Conservation (phyloP, 2,888 invertebrate species). For the Argyra leucocephala region DNA sequence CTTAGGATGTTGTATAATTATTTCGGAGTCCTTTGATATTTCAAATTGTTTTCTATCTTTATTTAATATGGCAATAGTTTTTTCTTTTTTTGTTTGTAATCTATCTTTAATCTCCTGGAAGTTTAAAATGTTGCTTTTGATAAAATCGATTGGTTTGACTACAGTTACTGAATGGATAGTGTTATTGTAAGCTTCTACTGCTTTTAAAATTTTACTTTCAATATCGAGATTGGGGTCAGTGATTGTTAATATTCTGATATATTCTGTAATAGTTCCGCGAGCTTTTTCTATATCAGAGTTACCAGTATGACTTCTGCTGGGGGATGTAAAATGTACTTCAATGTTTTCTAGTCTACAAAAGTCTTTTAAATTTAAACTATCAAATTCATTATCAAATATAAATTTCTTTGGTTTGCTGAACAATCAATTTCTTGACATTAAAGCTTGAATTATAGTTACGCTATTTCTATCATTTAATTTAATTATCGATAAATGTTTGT, state of each 20-base stretch:
- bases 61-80: too few relatives aligned
- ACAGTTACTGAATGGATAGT: too few relatives aligned
- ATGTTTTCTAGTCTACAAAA: conserved; percentile 14
- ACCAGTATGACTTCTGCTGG: conserved; percentile 12
- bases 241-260: conserved; percentile 13
- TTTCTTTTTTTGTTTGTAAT: too few relatives aligned
- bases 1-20: background rate
- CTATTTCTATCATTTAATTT: background rate
- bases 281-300: conserved; percentile 16
- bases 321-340: conserved; percentile 8
- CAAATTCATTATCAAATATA: too few relatives aligned
- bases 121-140: too few relatives aligned
- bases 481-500: too few relatives aligned
- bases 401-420: conserved; percentile 14
- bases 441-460: background rate
- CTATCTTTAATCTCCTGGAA: too few relatives aligned
- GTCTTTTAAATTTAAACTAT: conserved; percentile 1
- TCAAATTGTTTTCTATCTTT: too few relatives aligned
- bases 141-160: too few relatives aligned
- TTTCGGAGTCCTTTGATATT: background rate
- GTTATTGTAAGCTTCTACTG: too few relatives aligned
- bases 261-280: conserved; percentile 14
- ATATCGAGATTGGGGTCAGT: background rate
- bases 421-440: background rate
- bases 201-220: too few relatives aligned